Evolutionary conservation across 2,113 vertebrate genomes (phyloP), one percentile per base, ranked within the genome.

Genomic region (Bubo scandiacus): DNA sequence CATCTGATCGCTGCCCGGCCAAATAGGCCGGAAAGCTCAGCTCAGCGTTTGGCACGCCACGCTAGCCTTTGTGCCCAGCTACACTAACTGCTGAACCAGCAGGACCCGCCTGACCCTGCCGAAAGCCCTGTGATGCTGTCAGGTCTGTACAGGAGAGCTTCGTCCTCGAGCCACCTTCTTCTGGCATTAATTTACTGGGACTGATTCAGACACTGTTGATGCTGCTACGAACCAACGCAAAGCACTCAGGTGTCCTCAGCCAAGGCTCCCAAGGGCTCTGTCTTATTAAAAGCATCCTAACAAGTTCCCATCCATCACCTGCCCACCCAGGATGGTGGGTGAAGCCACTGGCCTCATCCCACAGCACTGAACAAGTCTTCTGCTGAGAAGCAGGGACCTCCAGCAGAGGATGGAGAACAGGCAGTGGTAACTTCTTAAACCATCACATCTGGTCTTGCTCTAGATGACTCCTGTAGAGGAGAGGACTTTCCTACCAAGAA

Each of bases 141-240:
- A 1, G n/a, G 30, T 51, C 63, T 7, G 16, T 32, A 29, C 1
- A 1, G 81, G 43, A 52, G 45, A 52, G 34, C 66, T 52, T 29
- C 1, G 0, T 21, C 66, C 66, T 71, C 11, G 1, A 57, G 89
- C 73, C 17, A 3, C 32, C 27, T 16, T 8, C 43, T 23, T 34
- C 58, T 52, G 59, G 19, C 29, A 6, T 36, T 20, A 23, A 58
- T n/a, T 29, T 21, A 42, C 36, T 11, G 32, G 20, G 45, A 59
- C 20, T 1, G 2, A 45, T 11, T 10, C 38, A 38, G 59, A 25
- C 1, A 2, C 52, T n/a, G 59, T n/a, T 6, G 29, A 40, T 30
- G 38, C 23, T 45, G 73, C 36, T 40, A 47, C 9, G 4, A 65
- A 59, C 62, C 2, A 3, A 40, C 16, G 38, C 58, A 45, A 72